A percentile compares a stretch with the other conserved stretches of the same genome.
Evolutionary conservation across 2,888 invertebrate genomes (phyloP).

Genomic region (Syrista parreyssii): DNA sequence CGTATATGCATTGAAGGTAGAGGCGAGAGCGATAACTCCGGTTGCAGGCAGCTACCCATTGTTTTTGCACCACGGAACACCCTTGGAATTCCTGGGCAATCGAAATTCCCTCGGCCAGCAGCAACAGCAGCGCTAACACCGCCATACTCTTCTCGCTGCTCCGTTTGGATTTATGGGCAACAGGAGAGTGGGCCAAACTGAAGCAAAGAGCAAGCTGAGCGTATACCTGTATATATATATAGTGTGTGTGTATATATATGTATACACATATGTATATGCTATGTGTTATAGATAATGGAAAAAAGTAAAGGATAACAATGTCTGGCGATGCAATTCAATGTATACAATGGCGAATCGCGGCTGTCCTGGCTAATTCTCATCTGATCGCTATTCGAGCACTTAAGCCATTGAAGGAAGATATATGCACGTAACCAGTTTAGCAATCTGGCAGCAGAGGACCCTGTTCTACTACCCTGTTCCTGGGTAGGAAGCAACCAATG

Average conservation of each 20-base stretch:
- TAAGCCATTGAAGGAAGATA: background rate
- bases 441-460: background rate
- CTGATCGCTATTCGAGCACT: background rate
- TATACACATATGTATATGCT: background rate
- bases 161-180: background rate
- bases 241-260: background rate
- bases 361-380: background rate
- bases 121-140: background rate
- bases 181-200: background rate
- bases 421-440: background rate
- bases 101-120: background rate
- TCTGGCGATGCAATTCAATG: background rate
- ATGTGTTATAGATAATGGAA: background rate
- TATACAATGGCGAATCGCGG: background rate
- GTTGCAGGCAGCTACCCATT: slow-evolving; percentile 12
- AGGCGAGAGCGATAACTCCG: slow-evolving; percentile 31
- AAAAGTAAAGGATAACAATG: background rate
- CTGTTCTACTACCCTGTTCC: background rate
- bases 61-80: background rate
- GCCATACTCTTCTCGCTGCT: background rate
- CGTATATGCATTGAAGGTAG: slow-evolving; percentile 26
- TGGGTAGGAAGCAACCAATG: background rate
- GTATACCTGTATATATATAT: background rate
- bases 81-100: background rate
- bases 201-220: background rate